These are phyloP conservation scores for Sinocyclocheilus maitianheensis DNA, from an alignment of 2,113 vertebrate species.

Conservation along the genomic window DNA sequence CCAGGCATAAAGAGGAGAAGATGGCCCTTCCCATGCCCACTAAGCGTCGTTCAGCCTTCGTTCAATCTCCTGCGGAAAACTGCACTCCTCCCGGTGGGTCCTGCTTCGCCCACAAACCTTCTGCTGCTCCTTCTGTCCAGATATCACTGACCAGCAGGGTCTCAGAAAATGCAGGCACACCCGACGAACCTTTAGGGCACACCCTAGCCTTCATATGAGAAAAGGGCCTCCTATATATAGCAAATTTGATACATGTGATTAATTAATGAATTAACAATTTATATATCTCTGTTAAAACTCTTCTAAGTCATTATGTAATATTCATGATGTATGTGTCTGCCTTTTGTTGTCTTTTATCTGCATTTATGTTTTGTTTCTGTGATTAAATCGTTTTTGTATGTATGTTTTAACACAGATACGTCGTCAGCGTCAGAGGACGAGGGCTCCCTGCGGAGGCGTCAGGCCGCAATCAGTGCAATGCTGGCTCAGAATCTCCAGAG, in stretches of 20 bases:
- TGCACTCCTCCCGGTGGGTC: conserved; percentile 92
- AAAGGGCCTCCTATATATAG: too few relatives aligned
- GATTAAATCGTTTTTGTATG: not conserved
- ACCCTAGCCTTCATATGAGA: not conserved
- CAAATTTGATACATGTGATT: not conserved
- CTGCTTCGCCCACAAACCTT: conserved; percentile 39
- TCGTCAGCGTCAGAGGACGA: conserved; percentile 98
- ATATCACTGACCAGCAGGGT: conserved; percentile 20
- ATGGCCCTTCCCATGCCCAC: conserved; percentile 97
- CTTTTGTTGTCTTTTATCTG: not conserved
- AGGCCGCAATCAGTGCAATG: conserved; percentile 89
- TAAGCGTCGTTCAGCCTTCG: conserved; percentile 92
- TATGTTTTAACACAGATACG: conserved; percentile 79
- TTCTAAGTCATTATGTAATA: not conserved
- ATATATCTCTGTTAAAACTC: too few relatives aligned
- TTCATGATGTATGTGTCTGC: not conserved
- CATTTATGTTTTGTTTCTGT: not conserved
- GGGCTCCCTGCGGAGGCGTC: conserved; percentile 90
- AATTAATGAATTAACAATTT: too few relatives aligned
- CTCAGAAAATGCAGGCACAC: not conserved
- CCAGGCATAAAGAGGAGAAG: conserved; percentile 97
- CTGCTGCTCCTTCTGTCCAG: conserved; percentile 46
- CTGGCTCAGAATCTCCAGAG: conserved; percentile 95
- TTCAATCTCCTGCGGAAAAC: conserved; percentile 89
- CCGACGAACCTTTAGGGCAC: not conserved